A percentile compares a stretch with the other conserved stretches of the same genome.
Evolutionary conservation across 2,113 vertebrate genomes (phyloP).

Genomic region (Patagioenas fasciata): DNA sequence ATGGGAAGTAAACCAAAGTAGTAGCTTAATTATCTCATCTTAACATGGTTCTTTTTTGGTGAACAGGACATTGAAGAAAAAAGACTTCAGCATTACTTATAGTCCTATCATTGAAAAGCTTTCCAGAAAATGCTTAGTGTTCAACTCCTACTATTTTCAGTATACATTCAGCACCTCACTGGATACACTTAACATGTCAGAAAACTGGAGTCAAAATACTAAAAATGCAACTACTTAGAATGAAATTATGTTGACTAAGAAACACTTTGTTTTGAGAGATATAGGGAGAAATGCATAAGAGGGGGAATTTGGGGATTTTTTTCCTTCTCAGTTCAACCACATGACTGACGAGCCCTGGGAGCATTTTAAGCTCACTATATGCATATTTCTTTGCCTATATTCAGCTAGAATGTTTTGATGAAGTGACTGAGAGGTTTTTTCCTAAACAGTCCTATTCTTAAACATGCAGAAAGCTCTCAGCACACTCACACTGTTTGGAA

Average conservation of each 20-base stretch:
- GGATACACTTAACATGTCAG: neutral
- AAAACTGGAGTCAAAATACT: neutral
- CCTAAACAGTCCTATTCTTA: neutral
- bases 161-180: neutral
- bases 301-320: neutral
- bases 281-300: neutral
- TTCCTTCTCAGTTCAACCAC: neutral
- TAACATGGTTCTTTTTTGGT: neutral
- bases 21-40: neutral
- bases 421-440: neutral
- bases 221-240: neutral
- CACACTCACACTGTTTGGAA: neutral
- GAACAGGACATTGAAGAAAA: neutral
- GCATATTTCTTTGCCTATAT: neutral
- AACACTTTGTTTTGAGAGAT: neutral
- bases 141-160: neutral
- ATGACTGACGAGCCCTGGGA: neutral
- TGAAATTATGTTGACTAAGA: neutral
- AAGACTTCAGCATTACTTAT: neutral
- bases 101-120: neutral
- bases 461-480: neutral
- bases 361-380: neutral
- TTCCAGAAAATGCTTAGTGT: neutral
- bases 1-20: neutral
- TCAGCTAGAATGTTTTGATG: neutral